Evolutionary conservation across 2,888 invertebrate species (phyloP).

Genomic region (Agrochola macilenta): DNA sequence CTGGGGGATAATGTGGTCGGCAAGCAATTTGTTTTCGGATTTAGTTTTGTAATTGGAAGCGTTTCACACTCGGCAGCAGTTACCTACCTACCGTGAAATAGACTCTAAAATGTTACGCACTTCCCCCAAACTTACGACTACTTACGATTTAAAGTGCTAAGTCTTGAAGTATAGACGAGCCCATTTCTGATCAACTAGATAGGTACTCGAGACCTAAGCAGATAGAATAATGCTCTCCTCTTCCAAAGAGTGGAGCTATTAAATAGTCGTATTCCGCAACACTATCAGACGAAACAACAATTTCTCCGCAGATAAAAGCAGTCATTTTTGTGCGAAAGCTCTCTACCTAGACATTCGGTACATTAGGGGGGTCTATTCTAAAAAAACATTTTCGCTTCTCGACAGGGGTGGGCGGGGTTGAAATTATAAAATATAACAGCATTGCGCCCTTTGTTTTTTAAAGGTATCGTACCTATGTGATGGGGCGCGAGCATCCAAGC

Average conservation of each 20-base stretch:
- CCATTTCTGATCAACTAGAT: slow-evolving; percentile 35
- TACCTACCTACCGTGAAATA: slow-evolving; percentile 39
- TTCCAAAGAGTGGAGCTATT: slow-evolving; percentile 57
- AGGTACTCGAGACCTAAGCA: slow-evolving; percentile 30
- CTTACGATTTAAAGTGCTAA: slow-evolving; percentile 32
- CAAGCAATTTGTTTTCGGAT: slow-evolving; percentile 75
- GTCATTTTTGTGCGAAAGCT: slow-evolving; percentile 80
- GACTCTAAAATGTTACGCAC: slow-evolving; percentile 17
- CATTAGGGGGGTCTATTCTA: slow-evolving; percentile 85
- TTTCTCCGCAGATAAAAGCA: slow-evolving; percentile 80
- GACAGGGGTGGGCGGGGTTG: slow-evolving; percentile 73
- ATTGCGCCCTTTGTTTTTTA: slow-evolving; percentile 87
- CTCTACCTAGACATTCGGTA: slow-evolving; percentile 82
- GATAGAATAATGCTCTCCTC: slow-evolving; percentile 44
- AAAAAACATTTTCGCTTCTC: slow-evolving; percentile 79
- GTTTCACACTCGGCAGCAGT: slow-evolving; percentile 49
- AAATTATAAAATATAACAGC: slow-evolving; percentile 87
- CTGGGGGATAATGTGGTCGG: slow-evolving; percentile 72
- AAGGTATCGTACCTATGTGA: slow-evolving; percentile 79
- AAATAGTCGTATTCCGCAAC: slow-evolving; percentile 72
- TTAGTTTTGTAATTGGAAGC: slow-evolving; percentile 71
- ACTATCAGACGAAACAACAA: slow-evolving; percentile 78
- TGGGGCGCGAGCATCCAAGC: slow-evolving; percentile 85
- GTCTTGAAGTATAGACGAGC: slow-evolving; percentile 15
- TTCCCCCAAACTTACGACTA: slow-evolving; percentile 28